Evolutionary conservation across 1,140 invertebrate species (phyloP).

Genomic region (Rhagoletis pomonella): DNA sequence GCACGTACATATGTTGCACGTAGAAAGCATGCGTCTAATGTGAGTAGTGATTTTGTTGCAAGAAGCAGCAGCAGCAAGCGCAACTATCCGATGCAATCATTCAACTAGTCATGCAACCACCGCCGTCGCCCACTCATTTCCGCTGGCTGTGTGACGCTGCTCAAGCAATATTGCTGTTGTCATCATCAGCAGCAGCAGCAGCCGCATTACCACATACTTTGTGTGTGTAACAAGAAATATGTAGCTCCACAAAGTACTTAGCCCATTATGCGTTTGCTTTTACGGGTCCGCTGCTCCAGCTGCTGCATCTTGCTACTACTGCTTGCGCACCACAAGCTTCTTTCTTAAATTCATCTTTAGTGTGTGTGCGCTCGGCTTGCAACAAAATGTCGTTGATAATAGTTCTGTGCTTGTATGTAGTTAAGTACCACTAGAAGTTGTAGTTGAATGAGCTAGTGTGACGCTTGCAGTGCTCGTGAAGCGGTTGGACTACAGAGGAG

Average conservation of each 20-base stretch:
- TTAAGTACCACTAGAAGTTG: slow-evolving; percentile 25
- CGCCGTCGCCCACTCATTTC: background rate
- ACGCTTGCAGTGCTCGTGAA: background rate
- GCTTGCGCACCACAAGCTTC: background rate
- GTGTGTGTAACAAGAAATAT: background rate
- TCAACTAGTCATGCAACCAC: slow-evolving; percentile 30
- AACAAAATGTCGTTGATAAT: slow-evolving; percentile 46
- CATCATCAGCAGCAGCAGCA: slow-evolving; percentile 21
- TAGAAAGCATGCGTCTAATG: slow-evolving; percentile 9
- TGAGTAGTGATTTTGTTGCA: background rate
- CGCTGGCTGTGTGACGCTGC: background rate
- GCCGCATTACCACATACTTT: background rate
- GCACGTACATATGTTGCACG: background rate
- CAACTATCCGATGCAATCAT: slow-evolving; percentile 23
- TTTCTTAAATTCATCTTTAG: background rate
- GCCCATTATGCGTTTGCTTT: slow-evolving; percentile 17
- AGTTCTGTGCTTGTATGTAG: slow-evolving; percentile 6
- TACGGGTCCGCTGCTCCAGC: background rate
- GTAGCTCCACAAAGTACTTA: background rate
- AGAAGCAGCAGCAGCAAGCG: background rate
- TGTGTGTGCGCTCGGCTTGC: background rate
- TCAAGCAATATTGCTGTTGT: slow-evolving; percentile 21
- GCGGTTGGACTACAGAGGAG: background rate
- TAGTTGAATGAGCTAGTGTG: background rate
- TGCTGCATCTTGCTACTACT: background rate